phyloP scores from a whole-genome alignment of 2,113 vertebrate species.

The Nettapus auritus region DNA sequence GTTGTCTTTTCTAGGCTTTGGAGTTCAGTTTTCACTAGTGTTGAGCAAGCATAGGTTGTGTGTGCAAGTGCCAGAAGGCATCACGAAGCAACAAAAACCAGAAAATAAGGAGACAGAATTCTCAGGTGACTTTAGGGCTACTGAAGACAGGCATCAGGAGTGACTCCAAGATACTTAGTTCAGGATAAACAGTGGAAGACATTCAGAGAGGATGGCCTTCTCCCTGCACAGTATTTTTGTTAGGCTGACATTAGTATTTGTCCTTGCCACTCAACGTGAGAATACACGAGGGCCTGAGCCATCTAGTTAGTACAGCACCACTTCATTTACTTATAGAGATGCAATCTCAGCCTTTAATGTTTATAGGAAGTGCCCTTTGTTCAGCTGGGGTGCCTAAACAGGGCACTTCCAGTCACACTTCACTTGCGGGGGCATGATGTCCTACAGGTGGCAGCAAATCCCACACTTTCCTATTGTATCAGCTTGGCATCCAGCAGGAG shows the following conservation, averaged over 20 bases:
- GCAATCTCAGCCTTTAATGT: not conserved
- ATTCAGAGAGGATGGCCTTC: not conserved
- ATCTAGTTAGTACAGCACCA: not conserved
- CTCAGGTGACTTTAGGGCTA: not conserved
- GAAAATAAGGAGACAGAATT: not conserved
- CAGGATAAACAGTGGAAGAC: not conserved
- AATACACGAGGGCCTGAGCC: accelerated
- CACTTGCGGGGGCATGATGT: not conserved
- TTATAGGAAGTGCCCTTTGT: not conserved
- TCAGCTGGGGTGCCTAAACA: not conserved
- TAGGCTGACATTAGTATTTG: not conserved
- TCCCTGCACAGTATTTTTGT: not conserved
- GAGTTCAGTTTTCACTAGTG: not conserved
- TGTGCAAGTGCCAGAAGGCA: not conserved
- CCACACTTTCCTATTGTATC: not conserved
- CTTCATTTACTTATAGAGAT: not conserved
- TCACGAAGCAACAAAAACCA: not conserved
- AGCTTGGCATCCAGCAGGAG: not conserved
- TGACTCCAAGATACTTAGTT: not conserved
- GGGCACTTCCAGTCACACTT: accelerated
- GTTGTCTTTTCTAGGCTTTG: not conserved
- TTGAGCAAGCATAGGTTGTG: not conserved
- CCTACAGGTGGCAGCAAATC: conserved; percentile 40
- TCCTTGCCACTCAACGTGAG: not conserved
- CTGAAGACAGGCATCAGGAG: not conserved